A percentile compares a stretch with the other conserved stretches of the same genome.
These are phyloP conservation scores for Torymus aiolomorphi DNA, from an alignment of 2,888 invertebrate genomes.

Conservation along the genomic window DNA sequence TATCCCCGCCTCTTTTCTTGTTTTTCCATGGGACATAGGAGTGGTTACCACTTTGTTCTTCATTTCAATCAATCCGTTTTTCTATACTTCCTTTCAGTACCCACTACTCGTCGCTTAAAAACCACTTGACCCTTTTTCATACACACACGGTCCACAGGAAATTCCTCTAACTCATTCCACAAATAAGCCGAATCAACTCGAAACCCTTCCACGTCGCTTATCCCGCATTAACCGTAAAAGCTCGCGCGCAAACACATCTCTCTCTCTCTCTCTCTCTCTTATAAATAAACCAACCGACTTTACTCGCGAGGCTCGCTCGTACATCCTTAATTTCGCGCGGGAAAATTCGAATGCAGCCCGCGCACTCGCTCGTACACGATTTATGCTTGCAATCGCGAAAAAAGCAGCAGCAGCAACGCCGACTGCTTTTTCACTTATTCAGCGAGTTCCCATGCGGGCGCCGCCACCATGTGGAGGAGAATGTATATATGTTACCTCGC, in stretches of 20 bases:
- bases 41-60: too few relatives aligned
- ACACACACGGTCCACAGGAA: too few relatives aligned
- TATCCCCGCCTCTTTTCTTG: neutral
- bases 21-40: too few relatives aligned
- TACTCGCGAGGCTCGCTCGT: constrained; percentile 11
- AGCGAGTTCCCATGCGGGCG: constrained; percentile 28
- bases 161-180: too few relatives aligned
- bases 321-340: constrained; percentile 34
- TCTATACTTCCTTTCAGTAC: too few relatives aligned
- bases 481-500: neutral
- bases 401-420: neutral
- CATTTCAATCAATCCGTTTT: too few relatives aligned
- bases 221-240: too few relatives aligned
- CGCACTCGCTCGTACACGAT: neutral
- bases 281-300: constrained; percentile 24
- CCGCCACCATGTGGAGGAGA: too few relatives aligned
- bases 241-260: too few relatives aligned
- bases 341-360: constrained; percentile 13
- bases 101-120: too few relatives aligned
- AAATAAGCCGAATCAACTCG: constrained; percentile 9
- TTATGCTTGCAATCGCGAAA: constrained; percentile 21
- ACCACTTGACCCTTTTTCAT: too few relatives aligned
- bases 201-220: constrained; percentile 3
- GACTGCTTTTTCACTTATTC: neutral
- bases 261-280: too few relatives aligned